Percentiles rank a stretch among this genome's conserved stretches.
These are phyloP conservation scores for Atherix ibis DNA, from an alignment of 2,888 invertebrate species.

Conservation along the genomic window DNA sequence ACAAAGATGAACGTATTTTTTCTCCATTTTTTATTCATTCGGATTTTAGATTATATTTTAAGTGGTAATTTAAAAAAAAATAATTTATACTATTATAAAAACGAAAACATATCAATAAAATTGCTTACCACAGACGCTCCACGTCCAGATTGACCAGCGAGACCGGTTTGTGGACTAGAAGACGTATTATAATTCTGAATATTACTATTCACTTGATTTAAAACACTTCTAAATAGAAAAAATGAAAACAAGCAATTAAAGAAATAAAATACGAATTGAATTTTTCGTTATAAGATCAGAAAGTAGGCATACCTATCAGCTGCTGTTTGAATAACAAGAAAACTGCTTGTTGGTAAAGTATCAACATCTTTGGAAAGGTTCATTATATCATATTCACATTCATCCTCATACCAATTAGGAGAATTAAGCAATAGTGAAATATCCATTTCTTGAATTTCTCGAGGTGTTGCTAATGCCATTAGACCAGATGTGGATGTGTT, in stretches of 20 bases:
- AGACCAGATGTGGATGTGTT: slow-evolving; percentile 77
- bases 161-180: slow-evolving; percentile 50
- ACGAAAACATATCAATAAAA: not conserved
- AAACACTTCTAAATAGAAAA: slow-evolving; percentile 17
- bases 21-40: too few species aligned
- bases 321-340: slow-evolving; percentile 72
- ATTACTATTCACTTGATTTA: slow-evolving; percentile 30
- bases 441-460: slow-evolving; percentile 96
- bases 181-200: slow-evolving; percentile 28
- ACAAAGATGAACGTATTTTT: too few species aligned
- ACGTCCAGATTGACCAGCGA: slow-evolving; percentile 67
- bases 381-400: slow-evolving; percentile 91
- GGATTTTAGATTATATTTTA: too few species aligned
- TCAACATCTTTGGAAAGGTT: slow-evolving; percentile 64
- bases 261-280: not conserved
- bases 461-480: slow-evolving; percentile 83
- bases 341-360: slow-evolving; percentile 60
- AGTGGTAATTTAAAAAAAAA: too few species aligned
- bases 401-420: slow-evolving; percentile 89
- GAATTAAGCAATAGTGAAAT: slow-evolving; percentile 80
- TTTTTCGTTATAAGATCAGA: not conserved
- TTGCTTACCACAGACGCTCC: slow-evolving; percentile 72
- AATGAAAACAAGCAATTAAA: not conserved
- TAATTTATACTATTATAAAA: too few species aligned
- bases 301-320: slow-evolving; percentile 36